These are phyloP conservation scores for Epicampocera succincta DNA, from an alignment of 2,888 invertebrate species.

Conservation along the genomic window DNA sequence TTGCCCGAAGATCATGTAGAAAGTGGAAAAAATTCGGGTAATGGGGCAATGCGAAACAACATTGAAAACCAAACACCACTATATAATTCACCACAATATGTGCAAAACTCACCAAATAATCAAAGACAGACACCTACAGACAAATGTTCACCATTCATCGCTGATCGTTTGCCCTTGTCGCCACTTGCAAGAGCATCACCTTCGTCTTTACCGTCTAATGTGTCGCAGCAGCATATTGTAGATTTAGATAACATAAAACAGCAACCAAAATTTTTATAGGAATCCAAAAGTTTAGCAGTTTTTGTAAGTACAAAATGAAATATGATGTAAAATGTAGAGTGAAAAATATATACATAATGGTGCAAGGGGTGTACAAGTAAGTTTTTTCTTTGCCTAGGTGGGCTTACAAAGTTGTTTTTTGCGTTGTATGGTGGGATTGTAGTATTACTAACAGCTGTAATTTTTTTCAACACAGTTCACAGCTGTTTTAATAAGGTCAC, in stretches of 20 bases:
- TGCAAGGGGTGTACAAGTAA: not conserved
- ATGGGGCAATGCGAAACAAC: slow-evolving; percentile 3
- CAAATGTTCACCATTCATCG: slow-evolving; percentile 63
- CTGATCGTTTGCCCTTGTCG: slow-evolving; percentile 53
- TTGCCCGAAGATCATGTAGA: slow-evolving; percentile 75
- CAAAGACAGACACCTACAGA: slow-evolving; percentile 44
- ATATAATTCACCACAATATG: slow-evolving; percentile 62
- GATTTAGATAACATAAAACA: slow-evolving; percentile 78
- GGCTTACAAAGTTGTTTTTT: slow-evolving; percentile 30
- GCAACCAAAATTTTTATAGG: slow-evolving; percentile 78
- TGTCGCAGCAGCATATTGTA: slow-evolving; percentile 72
- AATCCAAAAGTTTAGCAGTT: not conserved
- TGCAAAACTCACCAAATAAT: slow-evolving; percentile 47
- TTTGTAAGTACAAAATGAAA: slow-evolving; percentile 34
- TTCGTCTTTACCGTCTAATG: no score
- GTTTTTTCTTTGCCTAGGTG: slow-evolving; percentile 11
- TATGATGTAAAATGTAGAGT: slow-evolving; percentile 6
- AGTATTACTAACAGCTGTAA: slow-evolving; percentile 26
- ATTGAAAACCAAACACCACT: slow-evolving; percentile 48
- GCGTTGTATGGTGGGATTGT: slow-evolving; percentile 4
- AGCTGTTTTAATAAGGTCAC: slow-evolving; percentile 19
- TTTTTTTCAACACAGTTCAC: slow-evolving; percentile 18
- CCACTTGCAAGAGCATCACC: slow-evolving; percentile 56
- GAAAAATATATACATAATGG: slow-evolving; percentile 11
- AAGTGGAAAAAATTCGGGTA: not conserved